Evolutionary conservation across 2,888 invertebrate genomes (phyloP).

Genomic region (Esperia sulphurella): DNA sequence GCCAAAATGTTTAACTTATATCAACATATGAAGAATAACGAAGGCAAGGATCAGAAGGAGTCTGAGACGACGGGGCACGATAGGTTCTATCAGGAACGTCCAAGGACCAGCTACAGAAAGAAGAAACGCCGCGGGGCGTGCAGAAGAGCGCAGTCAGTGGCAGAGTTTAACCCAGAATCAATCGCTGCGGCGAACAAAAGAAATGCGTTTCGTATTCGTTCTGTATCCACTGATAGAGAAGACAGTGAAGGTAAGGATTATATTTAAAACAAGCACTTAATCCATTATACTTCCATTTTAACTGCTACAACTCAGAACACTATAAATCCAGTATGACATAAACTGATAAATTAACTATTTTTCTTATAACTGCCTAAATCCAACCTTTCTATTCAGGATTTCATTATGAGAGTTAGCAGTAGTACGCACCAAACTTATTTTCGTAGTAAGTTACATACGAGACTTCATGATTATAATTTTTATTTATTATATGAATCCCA

Average conservation of each 20-base stretch:
- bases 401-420: too few species aligned
- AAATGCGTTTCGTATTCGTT: slow-evolving; percentile 80
- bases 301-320: too few species aligned
- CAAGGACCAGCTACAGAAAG: slow-evolving; percentile 70
- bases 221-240: slow-evolving; percentile 82
- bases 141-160: slow-evolving; percentile 83
- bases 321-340: too few species aligned
- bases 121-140: slow-evolving; percentile 80
- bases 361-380: too few species aligned
- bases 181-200: slow-evolving; percentile 82
- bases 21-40: slow-evolving; percentile 82
- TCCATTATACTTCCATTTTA: too few species aligned
- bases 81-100: slow-evolving; percentile 85
- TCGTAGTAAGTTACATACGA: too few species aligned
- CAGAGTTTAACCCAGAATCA: slow-evolving; percentile 82
- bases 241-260: slow-evolving; percentile 68
- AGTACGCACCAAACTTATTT: too few species aligned
- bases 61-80: slow-evolving; percentile 88
- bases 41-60: slow-evolving; percentile 73
- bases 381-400: too few species aligned
- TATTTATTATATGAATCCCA: too few species aligned
- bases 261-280: not conserved
- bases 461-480: too few species aligned
- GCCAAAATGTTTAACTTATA: slow-evolving; percentile 87
- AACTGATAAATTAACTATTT: too few species aligned